Percentiles rank a stretch among this genome's conserved stretches.
phyloP scores from a whole-genome alignment of 2,797 vertebrate species.

The Cyclopterus lumpus region DNA sequence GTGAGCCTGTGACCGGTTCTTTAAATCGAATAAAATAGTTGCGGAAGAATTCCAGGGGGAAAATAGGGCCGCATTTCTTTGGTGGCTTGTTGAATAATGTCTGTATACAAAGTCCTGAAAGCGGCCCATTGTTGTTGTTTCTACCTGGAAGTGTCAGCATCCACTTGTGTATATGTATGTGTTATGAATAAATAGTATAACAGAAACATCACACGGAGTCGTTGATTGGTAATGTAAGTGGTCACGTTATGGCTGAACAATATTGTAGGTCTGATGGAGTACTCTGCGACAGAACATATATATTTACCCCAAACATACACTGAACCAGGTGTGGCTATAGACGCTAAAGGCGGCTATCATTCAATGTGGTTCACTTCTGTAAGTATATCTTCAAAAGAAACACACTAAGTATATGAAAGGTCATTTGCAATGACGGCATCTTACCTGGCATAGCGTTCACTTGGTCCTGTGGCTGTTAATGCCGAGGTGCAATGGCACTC shows the following conservation, averaged over 20 bases:
- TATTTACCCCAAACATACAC: neutral
- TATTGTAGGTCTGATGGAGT: neutral
- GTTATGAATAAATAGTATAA: conserved; percentile 15
- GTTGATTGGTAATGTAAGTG: conserved; percentile 14
- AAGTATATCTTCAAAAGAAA: neutral
- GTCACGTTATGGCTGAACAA: conserved; percentile 9
- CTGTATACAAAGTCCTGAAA: conserved; percentile 36
- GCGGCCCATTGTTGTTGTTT: conserved; percentile 49
- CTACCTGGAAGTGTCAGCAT: conserved; percentile 20
- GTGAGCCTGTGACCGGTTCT: neutral
- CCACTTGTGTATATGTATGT: conserved; percentile 13
- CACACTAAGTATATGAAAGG: neutral
- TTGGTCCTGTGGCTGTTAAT: conserved; percentile 22
- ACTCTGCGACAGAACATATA: neutral
- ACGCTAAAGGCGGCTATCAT: neutral
- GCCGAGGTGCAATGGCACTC: conserved; percentile 11
- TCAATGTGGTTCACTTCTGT: neutral
- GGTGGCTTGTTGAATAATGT: conserved; percentile 33
- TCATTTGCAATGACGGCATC: conserved; percentile 13
- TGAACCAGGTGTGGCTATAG: neutral
- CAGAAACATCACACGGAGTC: conserved; percentile 34
- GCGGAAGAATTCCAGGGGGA: conserved; percentile 1
- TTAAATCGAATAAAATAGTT: conserved; percentile 19
- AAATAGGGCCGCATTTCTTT: conserved; percentile 31
- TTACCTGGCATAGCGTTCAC: conserved; percentile 51